These are phyloP conservation scores for Malthinus seriepunctatus DNA, from an alignment of 2,888 invertebrate genomes.

Conservation along the genomic window DNA sequence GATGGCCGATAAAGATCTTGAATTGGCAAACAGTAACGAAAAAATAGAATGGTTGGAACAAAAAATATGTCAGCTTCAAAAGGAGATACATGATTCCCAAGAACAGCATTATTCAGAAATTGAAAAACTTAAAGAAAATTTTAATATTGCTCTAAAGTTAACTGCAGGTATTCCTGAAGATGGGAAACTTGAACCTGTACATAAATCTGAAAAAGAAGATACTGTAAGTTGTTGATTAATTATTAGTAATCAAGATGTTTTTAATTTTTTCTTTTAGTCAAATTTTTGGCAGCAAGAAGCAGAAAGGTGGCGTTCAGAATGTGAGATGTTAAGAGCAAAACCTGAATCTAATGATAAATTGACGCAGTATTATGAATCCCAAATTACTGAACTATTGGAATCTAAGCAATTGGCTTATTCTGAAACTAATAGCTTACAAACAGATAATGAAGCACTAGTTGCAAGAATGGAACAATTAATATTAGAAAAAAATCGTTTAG, in stretches of 20 bases:
- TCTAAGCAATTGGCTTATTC: slow-evolving; percentile 44
- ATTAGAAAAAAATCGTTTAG: slow-evolving; percentile 56
- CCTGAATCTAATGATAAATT: slow-evolving; percentile 48
- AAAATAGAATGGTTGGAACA: slow-evolving; percentile 70
- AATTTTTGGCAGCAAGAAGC: slow-evolving; percentile 64
- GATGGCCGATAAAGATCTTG: slow-evolving; percentile 77
- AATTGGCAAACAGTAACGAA: slow-evolving; percentile 68
- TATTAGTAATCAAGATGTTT: not conserved
- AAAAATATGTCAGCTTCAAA: slow-evolving; percentile 65
- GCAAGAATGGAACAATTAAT: slow-evolving; percentile 57
- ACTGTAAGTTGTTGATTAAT: too few species aligned
- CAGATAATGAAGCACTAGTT: slow-evolving; percentile 53
- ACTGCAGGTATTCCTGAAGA: not conserved
- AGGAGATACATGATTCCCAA: slow-evolving; percentile 52
- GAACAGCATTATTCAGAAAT: slow-evolving; percentile 62
- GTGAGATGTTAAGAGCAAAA: slow-evolving; percentile 61
- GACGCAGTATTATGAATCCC: slow-evolving; percentile 49
- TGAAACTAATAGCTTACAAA: slow-evolving; percentile 47
- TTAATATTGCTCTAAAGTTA: not conserved
- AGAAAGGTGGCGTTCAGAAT: slow-evolving; percentile 74
- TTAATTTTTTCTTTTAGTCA: slow-evolving; percentile 26
- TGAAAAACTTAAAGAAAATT: slow-evolving; percentile 61
- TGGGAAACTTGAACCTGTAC: too few species aligned
- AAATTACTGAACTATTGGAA: slow-evolving; percentile 46
- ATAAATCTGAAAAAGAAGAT: not conserved